Percentiles rank a stretch among this genome's conserved stretches.
Conservation (phyloP, 2,113 vertebrate species). For the Callithrix jacchus region DNA sequence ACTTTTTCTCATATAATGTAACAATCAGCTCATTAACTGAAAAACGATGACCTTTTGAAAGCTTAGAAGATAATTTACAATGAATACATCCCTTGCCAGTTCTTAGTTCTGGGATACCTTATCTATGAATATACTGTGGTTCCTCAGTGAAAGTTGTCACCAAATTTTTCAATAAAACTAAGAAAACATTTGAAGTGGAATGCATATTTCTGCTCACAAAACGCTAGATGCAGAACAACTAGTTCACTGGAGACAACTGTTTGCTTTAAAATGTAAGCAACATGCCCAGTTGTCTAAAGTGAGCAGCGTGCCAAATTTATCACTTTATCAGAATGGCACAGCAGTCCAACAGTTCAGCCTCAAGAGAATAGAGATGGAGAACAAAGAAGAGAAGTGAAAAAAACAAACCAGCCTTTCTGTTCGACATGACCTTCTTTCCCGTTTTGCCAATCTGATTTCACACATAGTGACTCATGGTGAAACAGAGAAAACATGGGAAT, state of each 20-base stretch:
- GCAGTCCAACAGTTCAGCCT: neutral
- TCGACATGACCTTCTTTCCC: neutral
- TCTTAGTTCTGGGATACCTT: neutral
- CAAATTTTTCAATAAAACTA: neutral
- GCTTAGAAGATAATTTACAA: neutral
- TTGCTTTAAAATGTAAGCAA: slow-evolving; percentile 15
- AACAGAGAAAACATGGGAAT: neutral
- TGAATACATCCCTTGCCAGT: neutral
- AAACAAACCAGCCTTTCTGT: neutral
- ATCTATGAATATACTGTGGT: neutral
- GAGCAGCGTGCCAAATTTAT: neutral
- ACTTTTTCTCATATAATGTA: neutral
- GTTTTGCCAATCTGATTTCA: slow-evolving; percentile 26
- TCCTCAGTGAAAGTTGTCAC: neutral
- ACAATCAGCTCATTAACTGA: neutral
- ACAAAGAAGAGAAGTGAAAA: neutral
- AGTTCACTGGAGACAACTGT: neutral
- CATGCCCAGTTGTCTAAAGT: neutral
- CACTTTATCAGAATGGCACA: neutral
- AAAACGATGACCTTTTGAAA: neutral
- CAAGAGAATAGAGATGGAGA: neutral
- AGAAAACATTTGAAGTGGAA: neutral
- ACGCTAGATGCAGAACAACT: neutral
- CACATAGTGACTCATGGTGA: neutral
- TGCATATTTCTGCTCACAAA: neutral